Base-by-base conservation (phyloP, 2,888 invertebrate genomes). In the Amblyteles armatorius region DNA sequence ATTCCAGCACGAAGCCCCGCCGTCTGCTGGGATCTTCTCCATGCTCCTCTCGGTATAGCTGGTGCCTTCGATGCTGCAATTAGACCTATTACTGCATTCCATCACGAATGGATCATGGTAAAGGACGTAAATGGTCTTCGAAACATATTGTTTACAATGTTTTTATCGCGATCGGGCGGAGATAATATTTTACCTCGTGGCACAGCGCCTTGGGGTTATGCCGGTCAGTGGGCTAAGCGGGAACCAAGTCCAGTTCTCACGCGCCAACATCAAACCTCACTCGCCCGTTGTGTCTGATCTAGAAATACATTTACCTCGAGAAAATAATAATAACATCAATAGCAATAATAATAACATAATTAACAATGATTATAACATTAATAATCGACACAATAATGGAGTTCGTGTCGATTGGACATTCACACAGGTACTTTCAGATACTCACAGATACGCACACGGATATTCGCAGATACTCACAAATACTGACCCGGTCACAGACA, bases 51-150 rank as follows among this genome's bases (percentile, higher is more conserved):
- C 69, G 9, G 33, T 33, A 60, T 33, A 33, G 36, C 55, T 55
- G 36, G 33, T 55, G 19, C 55, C 33, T 19, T 36, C n/a, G 50
- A 52, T 63, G 40, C 69, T 74, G 76, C 82, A 84, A 84, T 82
- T 79, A 85, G 79, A 73, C 11, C 78, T 74, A 84, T 85, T 83
- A 83, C 73, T 79, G 76, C 79, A 85, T 82, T 82, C 82, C 85
- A 60, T 82, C 79, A 74, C 4, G 79, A 84, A 65, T 73, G 57
- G 55, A 57, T 78, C 65, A 33, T 29, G 52, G 13, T 65, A 82
- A 72, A 68, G 36, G 68, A 33, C 48, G 44, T 50, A 65, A 78
- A 55, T 52, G 57, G 55, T 44, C 52, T 55, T 60, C n/a, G 29
- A 29, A 60, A 60, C 60, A 60, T 60, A 33, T 29, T 26, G 60